Conservation (phyloP, 2,113 vertebrate species). For the Oryzias woworae region DNA sequence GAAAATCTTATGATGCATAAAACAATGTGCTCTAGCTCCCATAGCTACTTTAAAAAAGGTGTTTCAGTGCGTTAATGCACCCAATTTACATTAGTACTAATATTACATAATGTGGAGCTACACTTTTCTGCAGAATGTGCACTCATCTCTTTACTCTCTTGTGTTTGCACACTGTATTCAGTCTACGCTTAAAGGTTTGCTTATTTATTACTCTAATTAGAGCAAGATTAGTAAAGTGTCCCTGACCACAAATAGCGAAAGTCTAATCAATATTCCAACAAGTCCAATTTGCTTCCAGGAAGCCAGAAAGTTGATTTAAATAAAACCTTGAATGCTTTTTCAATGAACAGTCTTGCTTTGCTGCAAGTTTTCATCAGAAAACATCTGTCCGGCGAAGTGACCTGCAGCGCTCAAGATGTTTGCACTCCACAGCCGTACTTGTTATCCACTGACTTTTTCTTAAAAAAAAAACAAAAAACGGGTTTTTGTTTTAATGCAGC, state of each 20-base stretch:
- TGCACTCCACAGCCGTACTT: neutral
- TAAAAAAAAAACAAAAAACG: conserved; percentile 11
- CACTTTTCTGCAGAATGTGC: too few species aligned
- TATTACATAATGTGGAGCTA: too few species aligned
- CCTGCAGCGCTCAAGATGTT: conserved; percentile 9
- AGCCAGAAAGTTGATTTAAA: neutral
- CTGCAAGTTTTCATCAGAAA: conserved; percentile 35
- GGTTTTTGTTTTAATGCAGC: conserved; percentile 27
- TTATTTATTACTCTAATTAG: too few species aligned
- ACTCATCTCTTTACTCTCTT: too few species aligned
- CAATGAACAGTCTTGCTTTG: neutral
- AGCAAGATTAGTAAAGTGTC: too few species aligned
- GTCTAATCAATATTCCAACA: neutral
- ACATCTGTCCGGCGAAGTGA: neutral
- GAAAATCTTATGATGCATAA: too few species aligned
- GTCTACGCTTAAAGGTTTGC: too few species aligned
- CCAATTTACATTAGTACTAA: too few species aligned
- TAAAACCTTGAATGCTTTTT: neutral
- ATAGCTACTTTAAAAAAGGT: too few species aligned
- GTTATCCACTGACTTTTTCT: conserved; percentile 10
- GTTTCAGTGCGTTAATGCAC: too few species aligned
- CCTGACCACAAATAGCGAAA: neutral
- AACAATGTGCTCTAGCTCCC: too few species aligned
- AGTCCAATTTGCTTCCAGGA: neutral
- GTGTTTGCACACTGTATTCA: too few species aligned